Evolutionary conservation across 2,113 vertebrate species (phyloP).

Genomic region (Heptranchias perlo): DNA sequence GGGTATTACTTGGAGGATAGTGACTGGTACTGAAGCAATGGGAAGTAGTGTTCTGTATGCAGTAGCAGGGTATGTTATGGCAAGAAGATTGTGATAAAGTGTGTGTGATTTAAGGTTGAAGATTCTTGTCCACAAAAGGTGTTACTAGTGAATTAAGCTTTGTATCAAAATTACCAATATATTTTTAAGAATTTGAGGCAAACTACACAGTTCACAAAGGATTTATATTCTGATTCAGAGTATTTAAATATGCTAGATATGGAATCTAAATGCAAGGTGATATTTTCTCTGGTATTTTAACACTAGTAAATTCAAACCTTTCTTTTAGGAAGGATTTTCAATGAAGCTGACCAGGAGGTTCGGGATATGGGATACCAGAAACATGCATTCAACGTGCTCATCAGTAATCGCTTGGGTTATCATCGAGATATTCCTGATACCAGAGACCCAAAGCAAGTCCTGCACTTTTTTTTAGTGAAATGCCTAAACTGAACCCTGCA

Average conservation of each 20-base stretch:
- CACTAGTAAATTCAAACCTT: background rate
- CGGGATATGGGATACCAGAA: slow-evolving; percentile 37
- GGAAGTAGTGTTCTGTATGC: background rate
- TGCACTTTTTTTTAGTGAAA: background rate
- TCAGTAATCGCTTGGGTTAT: slow-evolving; percentile 38
- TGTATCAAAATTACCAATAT: background rate
- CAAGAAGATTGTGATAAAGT: background rate
- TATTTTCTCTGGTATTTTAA: background rate
- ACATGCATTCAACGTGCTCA: slow-evolving; percentile 39
- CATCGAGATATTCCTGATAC: slow-evolving; percentile 37
- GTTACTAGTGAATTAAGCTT: background rate
- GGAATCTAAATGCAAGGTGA: background rate
- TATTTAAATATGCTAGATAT: background rate
- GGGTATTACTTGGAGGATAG: background rate
- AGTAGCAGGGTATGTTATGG: background rate
- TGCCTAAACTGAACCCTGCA: background rate
- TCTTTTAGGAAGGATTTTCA: slow-evolving; percentile 38
- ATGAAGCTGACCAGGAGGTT: slow-evolving; percentile 29
- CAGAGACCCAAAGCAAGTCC: slow-evolving; percentile 36
- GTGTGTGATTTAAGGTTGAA: background rate
- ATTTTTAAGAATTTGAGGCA: background rate
- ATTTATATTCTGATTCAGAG: background rate
- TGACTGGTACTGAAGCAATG: background rate
- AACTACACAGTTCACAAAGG: background rate
- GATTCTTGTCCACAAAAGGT: background rate